A percentile compares a stretch with the other conserved stretches of the same genome.
Evolutionary conservation across 2,888 invertebrate genomes (phyloP).

Genomic region (Rhaphigaster nebulosa): DNA sequence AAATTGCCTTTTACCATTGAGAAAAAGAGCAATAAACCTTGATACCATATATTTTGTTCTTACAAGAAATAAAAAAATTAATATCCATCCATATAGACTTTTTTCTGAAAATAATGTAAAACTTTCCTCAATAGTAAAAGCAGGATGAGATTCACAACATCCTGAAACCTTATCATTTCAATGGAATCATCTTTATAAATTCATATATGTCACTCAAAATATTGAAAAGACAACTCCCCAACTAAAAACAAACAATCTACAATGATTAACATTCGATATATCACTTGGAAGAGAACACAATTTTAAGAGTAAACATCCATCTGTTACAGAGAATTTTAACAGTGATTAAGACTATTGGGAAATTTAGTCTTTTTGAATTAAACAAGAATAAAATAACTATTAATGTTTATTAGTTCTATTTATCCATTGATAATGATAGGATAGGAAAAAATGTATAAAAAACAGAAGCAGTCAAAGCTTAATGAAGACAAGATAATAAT

Average conservation of each 20-base stretch:
- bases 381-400: neutral
- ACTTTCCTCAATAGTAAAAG: slow-evolving; percentile 2
- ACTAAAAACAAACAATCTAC: neutral
- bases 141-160: neutral
- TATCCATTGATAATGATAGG: neutral
- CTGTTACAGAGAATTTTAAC: neutral
- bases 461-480: neutral
- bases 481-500: neutral
- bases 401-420: neutral
- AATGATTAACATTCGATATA: neutral
- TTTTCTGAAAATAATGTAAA: neutral
- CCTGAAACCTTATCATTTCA: slow-evolving; percentile 5
- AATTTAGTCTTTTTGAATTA: neutral
- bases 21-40: no score
- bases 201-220: neutral
- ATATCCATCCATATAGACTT: no score
- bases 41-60: no score
- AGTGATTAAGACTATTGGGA: neutral
- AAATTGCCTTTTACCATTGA: no score
- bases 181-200: neutral
- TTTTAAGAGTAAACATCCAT: neutral
- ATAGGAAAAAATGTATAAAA: neutral
- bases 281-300: neutral
- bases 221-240: neutral
- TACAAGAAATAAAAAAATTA: no score